A percentile compares a stretch with the other conserved stretches of the same genome.
Conservation (phyloP, 2,888 invertebrate species). For the Synergus laeviventris region DNA sequence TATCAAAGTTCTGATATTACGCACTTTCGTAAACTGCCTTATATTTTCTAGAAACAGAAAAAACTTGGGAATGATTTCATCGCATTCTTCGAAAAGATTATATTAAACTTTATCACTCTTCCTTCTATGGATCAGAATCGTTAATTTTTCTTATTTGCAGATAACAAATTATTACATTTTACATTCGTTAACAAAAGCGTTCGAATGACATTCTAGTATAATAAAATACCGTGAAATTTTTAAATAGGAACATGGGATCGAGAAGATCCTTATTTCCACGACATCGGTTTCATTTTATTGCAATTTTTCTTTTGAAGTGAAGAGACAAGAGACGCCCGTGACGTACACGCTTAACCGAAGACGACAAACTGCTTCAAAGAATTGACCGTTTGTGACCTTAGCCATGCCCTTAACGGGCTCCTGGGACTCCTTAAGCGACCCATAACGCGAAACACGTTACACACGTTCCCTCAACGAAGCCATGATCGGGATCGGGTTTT, state of each 20-base stretch:
- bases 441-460: conserved; percentile 68
- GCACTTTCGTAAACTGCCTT: conserved; percentile 47
- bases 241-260: not conserved
- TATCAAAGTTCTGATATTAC: conserved; percentile 23
- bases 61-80: not conserved
- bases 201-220: too few species aligned
- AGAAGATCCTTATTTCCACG: not conserved
- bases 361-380: conserved; percentile 57
- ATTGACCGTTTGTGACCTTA: conserved; percentile 64
- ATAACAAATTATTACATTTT: too few species aligned
- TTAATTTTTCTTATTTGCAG: not conserved
- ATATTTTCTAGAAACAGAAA: not conserved
- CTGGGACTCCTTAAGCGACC: conserved; percentile 60
- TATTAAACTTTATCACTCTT: not conserved
- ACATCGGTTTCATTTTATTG: conserved; percentile 24
- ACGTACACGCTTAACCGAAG: conserved; percentile 46
- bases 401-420: conserved; percentile 56
- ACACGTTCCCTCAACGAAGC: conserved; percentile 57
- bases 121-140: not conserved
- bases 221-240: conserved; percentile 9
- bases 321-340: conserved; percentile 25
- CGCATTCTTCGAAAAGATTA: not conserved
- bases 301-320: conserved; percentile 32
- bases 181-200: too few species aligned
- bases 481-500: conserved; percentile 61